Evolutionary conservation across 2,113 vertebrate genomes (phyloP).

Genomic region (Bufo gargarizans): DNA sequence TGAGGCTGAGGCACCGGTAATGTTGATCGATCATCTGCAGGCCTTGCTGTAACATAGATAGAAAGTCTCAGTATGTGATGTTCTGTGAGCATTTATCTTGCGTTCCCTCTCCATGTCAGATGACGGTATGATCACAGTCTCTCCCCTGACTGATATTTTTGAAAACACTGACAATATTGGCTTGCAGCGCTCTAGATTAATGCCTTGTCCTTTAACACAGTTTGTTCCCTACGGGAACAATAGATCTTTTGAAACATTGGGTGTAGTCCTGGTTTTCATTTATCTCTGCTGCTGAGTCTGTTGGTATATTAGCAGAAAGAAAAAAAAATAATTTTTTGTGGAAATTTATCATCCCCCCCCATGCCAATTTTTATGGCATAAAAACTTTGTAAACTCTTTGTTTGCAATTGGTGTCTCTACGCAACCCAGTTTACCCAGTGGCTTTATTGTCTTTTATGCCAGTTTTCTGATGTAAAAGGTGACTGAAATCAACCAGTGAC

Average conservation of each 20-base stretch:
- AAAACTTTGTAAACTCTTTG: too few relatives aligned
- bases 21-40: background rate
- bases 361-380: too few relatives aligned
- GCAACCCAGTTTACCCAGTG: too few relatives aligned
- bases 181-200: background rate
- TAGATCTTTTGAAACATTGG: background rate
- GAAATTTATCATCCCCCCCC: too few relatives aligned
- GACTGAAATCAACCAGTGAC: too few relatives aligned
- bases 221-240: background rate
- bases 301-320: background rate
- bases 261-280: background rate
- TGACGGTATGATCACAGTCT: conserved; percentile 1
- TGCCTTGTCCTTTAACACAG: background rate
- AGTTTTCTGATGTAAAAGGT: too few relatives aligned
- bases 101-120: background rate
- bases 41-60: background rate
- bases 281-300: background rate
- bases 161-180: background rate
- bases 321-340: background rate
- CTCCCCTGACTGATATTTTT: background rate
- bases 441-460: too few relatives aligned
- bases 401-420: too few relatives aligned
- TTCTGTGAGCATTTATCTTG: background rate
- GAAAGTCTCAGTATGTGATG: background rate
- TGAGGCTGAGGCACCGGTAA: background rate